These are phyloP conservation scores for Lycodopsis pacificus DNA, from an alignment of 2,797 vertebrate species.

Conservation along the genomic window DNA sequence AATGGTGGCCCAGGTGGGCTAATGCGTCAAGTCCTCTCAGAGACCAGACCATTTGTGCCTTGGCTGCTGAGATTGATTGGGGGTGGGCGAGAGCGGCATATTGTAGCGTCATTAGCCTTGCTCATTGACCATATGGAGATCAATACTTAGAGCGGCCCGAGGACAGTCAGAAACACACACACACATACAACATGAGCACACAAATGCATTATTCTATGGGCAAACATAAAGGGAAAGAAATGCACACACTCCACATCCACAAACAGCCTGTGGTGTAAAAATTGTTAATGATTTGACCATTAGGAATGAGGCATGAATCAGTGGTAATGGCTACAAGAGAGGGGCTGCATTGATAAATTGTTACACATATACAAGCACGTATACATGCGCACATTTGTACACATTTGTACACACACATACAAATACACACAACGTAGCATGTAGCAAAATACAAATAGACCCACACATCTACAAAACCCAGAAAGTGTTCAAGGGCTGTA, in stretches of 20 bases:
- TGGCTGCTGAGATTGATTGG: constrained; percentile 69
- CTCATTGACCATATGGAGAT: constrained; percentile 80
- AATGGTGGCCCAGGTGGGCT: constrained; percentile 53
- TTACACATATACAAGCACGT: constrained; percentile 38
- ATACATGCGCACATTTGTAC: constrained; percentile 2
- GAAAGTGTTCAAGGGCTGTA: constrained; percentile 16
- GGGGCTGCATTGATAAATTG: constrained; percentile 58
- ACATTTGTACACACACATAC: not conserved
- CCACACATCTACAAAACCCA: constrained; percentile 1
- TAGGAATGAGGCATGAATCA: constrained; percentile 73
- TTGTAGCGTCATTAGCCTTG: constrained; percentile 76
- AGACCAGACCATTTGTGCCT: constrained; percentile 54
- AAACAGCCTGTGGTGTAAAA: constrained; percentile 70
- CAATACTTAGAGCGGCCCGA: constrained; percentile 73
- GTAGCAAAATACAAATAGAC: constrained; percentile 21
- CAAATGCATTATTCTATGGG: constrained; percentile 44
- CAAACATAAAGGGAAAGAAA: constrained; percentile 41
- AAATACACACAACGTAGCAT: not conserved
- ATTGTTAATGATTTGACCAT: constrained; percentile 78
- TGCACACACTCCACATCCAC: constrained; percentile 45
- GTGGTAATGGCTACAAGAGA: constrained; percentile 64
- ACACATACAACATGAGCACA: constrained; percentile 7
- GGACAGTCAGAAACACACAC: constrained; percentile 57
- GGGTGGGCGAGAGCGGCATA: constrained; percentile 68
- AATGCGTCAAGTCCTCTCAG: constrained; percentile 53